A percentile compares a stretch with the other conserved stretches of the same genome.
phyloP scores from a whole-genome alignment of 1,140 invertebrate species.

The Drosophila pectinifera region DNA sequence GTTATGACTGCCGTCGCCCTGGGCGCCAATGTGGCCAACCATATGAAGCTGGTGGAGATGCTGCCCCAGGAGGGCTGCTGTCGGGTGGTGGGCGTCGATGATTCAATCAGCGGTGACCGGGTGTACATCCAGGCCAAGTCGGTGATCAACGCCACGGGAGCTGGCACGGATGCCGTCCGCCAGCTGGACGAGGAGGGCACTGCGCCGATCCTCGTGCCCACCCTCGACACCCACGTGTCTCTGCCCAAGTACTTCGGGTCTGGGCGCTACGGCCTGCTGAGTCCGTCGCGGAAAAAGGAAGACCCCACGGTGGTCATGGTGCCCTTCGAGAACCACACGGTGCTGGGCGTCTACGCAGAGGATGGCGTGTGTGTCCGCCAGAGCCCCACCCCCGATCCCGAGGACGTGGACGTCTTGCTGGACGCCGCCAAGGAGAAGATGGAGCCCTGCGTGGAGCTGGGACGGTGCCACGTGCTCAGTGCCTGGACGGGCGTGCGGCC shows the following conservation, averaged over 20 bases:
- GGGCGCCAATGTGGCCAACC: constrained; percentile 56
- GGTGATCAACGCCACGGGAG: constrained; percentile 65
- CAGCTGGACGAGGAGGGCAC: constrained; percentile 48
- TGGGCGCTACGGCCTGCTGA: constrained; percentile 45
- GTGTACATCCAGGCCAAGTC: constrained; percentile 37
- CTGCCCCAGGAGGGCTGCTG: constrained; percentile 10
- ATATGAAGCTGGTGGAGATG: constrained; percentile 36
- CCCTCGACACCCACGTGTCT: constrained; percentile 36
- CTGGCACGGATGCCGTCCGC: constrained; percentile 43
- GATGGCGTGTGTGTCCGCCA: neutral
- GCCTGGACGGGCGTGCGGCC: constrained; percentile 56
- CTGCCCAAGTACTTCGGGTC: constrained; percentile 65
- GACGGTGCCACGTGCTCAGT: constrained; percentile 49
- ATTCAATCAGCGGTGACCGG: constrained; percentile 12
- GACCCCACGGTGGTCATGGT: constrained; percentile 49
- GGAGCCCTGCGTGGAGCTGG: constrained; percentile 35
- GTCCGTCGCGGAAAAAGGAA: constrained; percentile 9
- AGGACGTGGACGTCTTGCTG: constrained; percentile 43
- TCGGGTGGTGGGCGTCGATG: constrained; percentile 41
- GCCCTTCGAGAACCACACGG: constrained; percentile 47
- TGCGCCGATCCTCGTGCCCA: constrained; percentile 34
- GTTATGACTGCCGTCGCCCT: constrained; percentile 50
- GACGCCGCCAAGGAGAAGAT: constrained; percentile 18
- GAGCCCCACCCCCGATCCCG: constrained; percentile 5
- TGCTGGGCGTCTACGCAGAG: constrained; percentile 41